A percentile compares a stretch with the other conserved stretches of the same genome.
phyloP scores from a whole-genome alignment of 1,140 invertebrate species.

The Diachasmimorpha longicaudata region DNA sequence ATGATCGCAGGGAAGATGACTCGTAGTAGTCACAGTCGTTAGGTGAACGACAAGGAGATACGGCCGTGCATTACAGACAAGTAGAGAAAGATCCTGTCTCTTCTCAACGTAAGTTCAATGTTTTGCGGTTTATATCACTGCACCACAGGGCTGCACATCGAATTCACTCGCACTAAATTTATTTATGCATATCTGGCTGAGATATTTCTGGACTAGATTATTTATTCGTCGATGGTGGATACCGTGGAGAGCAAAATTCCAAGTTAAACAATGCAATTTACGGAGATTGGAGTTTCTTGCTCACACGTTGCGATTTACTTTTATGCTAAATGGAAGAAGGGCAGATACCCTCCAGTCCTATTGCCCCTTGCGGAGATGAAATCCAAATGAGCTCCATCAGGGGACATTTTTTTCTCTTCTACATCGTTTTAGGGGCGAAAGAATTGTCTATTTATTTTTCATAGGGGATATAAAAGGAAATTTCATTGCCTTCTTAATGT shows the following conservation, averaged over 20 bases:
- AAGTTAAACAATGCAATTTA: neutral
- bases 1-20: slow-evolving; percentile 12
- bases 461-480: too few species aligned
- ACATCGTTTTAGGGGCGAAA: too few species aligned
- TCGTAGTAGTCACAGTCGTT: neutral
- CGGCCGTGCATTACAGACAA: neutral
- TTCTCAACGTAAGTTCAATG: neutral
- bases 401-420: neutral
- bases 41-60: neutral
- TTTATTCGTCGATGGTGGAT: neutral
- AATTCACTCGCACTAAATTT: neutral
- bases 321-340: too few species aligned
- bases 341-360: too few species aligned
- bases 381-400: too few species aligned
- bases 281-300: too few species aligned
- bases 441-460: too few species aligned
- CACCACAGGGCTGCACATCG: too few species aligned
- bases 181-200: neutral
- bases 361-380: too few species aligned
- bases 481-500: too few species aligned
- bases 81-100: neutral
- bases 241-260: neutral
- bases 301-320: too few species aligned
- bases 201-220: neutral
- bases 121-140: neutral